Evolutionary conservation across 2,113 vertebrate genomes (phyloP).

Genomic region (Calyptomena viridis): DNA sequence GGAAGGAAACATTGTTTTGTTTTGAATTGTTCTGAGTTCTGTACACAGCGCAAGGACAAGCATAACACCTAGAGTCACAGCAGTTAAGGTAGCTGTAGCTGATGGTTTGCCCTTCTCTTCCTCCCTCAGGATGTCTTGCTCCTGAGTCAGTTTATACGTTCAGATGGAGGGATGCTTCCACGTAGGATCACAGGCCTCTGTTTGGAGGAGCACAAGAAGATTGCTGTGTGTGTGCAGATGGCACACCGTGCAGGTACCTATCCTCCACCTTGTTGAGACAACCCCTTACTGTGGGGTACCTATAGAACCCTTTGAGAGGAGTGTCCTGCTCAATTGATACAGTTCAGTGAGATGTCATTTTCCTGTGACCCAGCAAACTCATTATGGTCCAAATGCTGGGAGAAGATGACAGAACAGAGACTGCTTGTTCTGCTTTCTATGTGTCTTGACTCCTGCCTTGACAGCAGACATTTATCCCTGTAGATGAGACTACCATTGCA

Average conservation of each 20-base stretch:
- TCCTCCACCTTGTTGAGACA: background rate
- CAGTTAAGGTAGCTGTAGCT: background rate
- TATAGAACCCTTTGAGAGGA: background rate
- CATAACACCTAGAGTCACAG: background rate
- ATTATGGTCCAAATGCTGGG: background rate
- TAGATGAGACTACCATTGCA: background rate
- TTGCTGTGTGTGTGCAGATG: constrained; percentile 93
- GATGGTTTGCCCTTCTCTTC: background rate
- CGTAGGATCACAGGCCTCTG: constrained; percentile 90
- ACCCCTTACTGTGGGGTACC: background rate
- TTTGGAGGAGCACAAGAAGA: constrained; percentile 88
- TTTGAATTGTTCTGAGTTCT: background rate
- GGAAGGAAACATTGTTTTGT: background rate
- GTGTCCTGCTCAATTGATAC: background rate
- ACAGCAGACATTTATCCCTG: background rate
- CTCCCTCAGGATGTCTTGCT: constrained; percentile 87
- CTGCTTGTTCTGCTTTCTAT: background rate
- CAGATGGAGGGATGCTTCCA: constrained; percentile 91
- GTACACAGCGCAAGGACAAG: background rate
- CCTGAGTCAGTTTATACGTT: constrained; percentile 93
- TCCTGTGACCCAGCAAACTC: background rate
- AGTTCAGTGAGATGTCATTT: background rate
- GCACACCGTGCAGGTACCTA: constrained; percentile 90
- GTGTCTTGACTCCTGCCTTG: background rate
- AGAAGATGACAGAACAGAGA: background rate